Evolutionary conservation across 2,888 invertebrate genomes (phyloP).

Genomic region (Drosophila planitibia): DNA sequence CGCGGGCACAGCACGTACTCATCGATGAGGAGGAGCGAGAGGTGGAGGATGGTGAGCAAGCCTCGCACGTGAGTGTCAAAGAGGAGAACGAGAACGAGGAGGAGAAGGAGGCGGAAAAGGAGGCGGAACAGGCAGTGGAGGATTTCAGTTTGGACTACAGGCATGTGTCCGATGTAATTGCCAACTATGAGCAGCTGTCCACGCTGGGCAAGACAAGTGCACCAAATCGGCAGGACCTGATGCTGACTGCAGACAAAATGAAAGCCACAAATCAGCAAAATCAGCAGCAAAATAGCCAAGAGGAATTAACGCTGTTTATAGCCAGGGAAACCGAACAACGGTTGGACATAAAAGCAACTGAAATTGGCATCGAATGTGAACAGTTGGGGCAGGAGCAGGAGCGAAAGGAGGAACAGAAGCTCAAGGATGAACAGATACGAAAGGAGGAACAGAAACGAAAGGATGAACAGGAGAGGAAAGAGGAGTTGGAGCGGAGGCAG

Average conservation of each 20-base stretch:
- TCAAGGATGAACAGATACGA: background rate
- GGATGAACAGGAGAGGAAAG: slow-evolving; percentile 1
- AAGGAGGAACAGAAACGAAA: background rate
- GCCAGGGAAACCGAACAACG: background rate
- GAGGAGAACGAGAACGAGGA: background rate
- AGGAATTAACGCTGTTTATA: background rate
- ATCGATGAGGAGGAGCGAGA: slow-evolving; percentile 56
- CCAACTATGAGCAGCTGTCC: slow-evolving; percentile 77
- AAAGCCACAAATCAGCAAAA: background rate
- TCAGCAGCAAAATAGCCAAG: background rate
- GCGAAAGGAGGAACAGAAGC: background rate
- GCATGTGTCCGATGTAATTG: slow-evolving; percentile 72
- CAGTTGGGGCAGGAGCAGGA: background rate
- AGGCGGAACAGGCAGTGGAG: background rate
- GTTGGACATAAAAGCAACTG: slow-evolving; percentile 1
- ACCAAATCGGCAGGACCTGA: slow-evolving; percentile 9
- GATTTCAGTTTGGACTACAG: slow-evolving; percentile 52
- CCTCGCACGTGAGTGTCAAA: background rate
- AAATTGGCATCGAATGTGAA: background rate
- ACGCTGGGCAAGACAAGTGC: slow-evolving; percentile 6
- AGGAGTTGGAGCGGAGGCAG: background rate
- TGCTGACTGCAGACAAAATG: slow-evolving; percentile 1
- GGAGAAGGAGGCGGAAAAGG: background rate
- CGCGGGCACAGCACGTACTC: slow-evolving; percentile 61
- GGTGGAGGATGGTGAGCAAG: background rate